Evolutionary conservation across 2,797 vertebrate genomes (phyloP).

Genomic region (Epinephelus awoara): DNA sequence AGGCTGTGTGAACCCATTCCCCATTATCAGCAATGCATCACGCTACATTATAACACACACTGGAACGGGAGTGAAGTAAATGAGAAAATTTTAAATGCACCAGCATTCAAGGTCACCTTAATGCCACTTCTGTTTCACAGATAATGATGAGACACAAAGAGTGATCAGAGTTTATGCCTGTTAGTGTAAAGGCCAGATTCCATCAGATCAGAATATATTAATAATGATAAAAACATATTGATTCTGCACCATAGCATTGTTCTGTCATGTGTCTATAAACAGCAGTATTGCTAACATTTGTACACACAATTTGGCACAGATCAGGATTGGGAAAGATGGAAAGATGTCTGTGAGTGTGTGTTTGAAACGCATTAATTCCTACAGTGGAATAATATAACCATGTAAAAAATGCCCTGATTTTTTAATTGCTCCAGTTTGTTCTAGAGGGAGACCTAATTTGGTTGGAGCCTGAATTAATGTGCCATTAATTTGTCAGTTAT

Average conservation of each 20-base stretch:
- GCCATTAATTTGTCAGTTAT: constrained; percentile 29
- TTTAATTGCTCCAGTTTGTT: constrained; percentile 21
- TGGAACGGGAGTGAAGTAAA: background rate
- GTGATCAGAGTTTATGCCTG: background rate
- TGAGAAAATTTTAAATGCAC: constrained; percentile 3
- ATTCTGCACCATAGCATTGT: constrained; percentile 5
- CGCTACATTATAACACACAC: background rate
- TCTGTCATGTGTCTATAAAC: background rate
- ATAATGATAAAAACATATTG: background rate
- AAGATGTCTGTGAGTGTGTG: background rate
- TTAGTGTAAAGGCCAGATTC: background rate
- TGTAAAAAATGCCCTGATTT: constrained; percentile 2
- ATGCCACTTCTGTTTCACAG: background rate
- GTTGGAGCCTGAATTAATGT: constrained; percentile 38
- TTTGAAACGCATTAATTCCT: background rate
- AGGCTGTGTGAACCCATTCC: background rate
- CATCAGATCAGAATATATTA: background rate
- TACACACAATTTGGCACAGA: too few species aligned
- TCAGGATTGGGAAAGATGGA: background rate
- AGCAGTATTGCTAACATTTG: background rate
- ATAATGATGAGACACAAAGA: background rate
- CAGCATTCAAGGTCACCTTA: background rate
- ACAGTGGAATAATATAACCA: background rate
- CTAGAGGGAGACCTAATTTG: constrained; percentile 17
- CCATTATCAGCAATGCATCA: background rate